Base-by-base conservation (phyloP, 2,113 vertebrate genomes). In the Indicator indicator region DNA sequence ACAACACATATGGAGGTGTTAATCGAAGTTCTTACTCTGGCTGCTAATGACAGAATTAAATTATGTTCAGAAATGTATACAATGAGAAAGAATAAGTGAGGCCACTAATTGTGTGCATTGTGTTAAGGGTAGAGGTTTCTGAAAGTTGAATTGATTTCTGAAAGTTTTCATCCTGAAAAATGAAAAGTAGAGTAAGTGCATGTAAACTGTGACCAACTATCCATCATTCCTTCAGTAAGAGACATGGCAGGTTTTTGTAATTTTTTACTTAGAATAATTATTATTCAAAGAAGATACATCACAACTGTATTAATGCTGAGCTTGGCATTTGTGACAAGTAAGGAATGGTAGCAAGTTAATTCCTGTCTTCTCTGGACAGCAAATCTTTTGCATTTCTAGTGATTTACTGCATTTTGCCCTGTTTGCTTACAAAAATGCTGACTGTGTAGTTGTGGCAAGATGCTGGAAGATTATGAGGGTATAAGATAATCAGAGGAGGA, bases 321-420 rank as follows among this genome's bases (percentile, higher is more conserved):
- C 30, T 84, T 82, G 59, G 76, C 32, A 40, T 83, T 87, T 89
- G 26, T 92, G 87, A 89, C 78, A 92, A 67, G 59, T 76, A 93
- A 73, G 13, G 82, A 91, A 87, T 92, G 68, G 28, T 56, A 83
- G 24, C 59, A 67, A 69, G 71, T 78, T 92, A 75, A 73, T 78
- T 70, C 63, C 40, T 65, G 10, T 79, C 59, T 84, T 79, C 59
- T 68, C 54, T 93, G 36, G 46, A 64, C 42, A 83, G 78, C 10
- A 68, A 67, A 85, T 87, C 8, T 58, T 86, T 21, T 28, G 38
- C 14, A 12, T 60, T 83, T 79, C 80, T 70, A 33, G 71, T 38
- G 38, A 56, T 77, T 71, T 83, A 68, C 21, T 89, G 27, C 2
- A 3, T 78, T 83, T 92, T 72, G 19, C 20, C 8, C 6, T 76